A percentile compares a stretch with the other conserved stretches of the same genome.
Conservation (phyloP, 2,888 invertebrate genomes). For the Platerodrilus igneus region DNA sequence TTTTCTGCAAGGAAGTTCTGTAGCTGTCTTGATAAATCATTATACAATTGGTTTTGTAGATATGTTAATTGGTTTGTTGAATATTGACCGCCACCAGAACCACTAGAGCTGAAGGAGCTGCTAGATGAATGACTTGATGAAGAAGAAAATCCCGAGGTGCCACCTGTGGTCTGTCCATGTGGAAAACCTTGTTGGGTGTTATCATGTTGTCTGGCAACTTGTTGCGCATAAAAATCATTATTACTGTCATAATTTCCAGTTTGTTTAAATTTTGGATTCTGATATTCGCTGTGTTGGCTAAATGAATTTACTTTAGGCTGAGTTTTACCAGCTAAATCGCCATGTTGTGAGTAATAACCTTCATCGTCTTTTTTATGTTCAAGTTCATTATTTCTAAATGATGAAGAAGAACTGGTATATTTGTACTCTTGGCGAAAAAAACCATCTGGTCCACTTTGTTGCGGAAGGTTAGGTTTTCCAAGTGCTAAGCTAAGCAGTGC, state of each 20-base stretch:
- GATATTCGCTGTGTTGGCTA: constrained; percentile 44
- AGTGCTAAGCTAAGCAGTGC: constrained; percentile 25
- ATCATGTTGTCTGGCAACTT: constrained; percentile 7
- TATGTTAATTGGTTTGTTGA: constrained; percentile 27
- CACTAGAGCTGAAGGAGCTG: constrained; percentile 10
- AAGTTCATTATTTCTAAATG: constrained; percentile 44
- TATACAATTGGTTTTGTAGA: constrained; percentile 36
- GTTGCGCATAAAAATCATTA: constrained; percentile 16
- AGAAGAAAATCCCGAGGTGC: not conserved
- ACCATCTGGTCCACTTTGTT: no score
- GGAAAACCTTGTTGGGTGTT: not conserved
- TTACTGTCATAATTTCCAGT: constrained; percentile 1
- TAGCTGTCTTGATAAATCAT: constrained; percentile 38
- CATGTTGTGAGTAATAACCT: constrained; percentile 43
- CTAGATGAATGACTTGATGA: not conserved
- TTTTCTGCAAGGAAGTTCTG: constrained; percentile 33
- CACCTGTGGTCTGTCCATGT: not conserved
- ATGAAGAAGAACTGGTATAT: constrained; percentile 42
- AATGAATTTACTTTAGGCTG: constrained; percentile 42
- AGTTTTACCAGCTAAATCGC: constrained; percentile 40
- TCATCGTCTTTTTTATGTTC: constrained; percentile 45
- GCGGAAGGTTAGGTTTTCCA: constrained; percentile 36
- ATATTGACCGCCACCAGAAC: constrained; percentile 5
- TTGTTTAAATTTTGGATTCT: constrained; percentile 37
- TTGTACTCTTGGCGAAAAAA: constrained; percentile 45